Evolutionary conservation across 2,113 vertebrate species (phyloP).

Genomic region (Piprites chloris): DNA sequence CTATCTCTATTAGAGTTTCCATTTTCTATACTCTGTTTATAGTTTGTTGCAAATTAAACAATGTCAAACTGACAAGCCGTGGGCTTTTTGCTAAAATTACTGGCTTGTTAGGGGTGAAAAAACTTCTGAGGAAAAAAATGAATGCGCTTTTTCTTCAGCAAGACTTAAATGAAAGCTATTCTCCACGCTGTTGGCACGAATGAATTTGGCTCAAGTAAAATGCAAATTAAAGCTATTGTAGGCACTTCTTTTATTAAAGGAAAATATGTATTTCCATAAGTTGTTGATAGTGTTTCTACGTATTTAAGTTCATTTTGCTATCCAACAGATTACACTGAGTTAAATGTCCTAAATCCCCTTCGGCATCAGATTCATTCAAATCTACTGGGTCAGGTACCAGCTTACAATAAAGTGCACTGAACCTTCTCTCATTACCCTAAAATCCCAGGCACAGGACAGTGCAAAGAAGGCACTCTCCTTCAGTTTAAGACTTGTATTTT

Average conservation of each 20-base stretch:
- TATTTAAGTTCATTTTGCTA: background rate
- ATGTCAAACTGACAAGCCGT: constrained; percentile 47
- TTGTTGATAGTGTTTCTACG: background rate
- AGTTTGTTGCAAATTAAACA: constrained; percentile 52
- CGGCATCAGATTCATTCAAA: background rate
- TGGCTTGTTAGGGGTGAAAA: constrained; percentile 41
- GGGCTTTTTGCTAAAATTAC: constrained; percentile 22
- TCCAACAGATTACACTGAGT: background rate
- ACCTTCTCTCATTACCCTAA: background rate
- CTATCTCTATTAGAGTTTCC: constrained; percentile 33
- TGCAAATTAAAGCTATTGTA: background rate
- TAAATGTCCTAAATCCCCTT: background rate
- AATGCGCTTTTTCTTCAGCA: constrained; percentile 19
- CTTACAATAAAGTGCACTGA: background rate
- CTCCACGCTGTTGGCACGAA: background rate
- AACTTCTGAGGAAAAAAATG: background rate
- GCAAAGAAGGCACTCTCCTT: background rate
- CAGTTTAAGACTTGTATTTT: background rate
- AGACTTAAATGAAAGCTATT: constrained; percentile 34
- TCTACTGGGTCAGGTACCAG: background rate
- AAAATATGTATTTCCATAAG: background rate
- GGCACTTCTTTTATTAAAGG: background rate
- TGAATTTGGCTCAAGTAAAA: constrained; percentile 1
- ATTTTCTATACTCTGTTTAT: constrained; percentile 47
- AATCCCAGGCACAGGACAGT: background rate